Evolutionary conservation across 2,888 invertebrate genomes (phyloP).

Genomic region (Dione juno): DNA sequence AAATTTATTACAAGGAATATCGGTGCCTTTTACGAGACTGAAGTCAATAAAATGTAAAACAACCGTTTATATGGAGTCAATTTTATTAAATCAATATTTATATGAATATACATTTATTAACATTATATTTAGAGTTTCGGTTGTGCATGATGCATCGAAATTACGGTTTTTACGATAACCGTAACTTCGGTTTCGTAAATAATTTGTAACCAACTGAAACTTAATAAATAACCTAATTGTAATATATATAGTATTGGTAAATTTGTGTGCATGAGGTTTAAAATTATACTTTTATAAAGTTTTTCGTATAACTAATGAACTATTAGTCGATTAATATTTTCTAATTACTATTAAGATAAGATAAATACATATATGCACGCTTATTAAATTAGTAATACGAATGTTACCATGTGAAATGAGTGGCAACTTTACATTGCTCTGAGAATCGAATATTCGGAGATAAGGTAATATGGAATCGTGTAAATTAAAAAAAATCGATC

Average conservation of each 20-base stretch:
- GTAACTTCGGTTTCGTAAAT: neutral
- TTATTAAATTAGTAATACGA: slow-evolving; percentile 48
- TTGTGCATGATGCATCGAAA: slow-evolving; percentile 4
- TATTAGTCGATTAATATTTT: slow-evolving; percentile 35
- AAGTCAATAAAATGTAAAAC: slow-evolving; percentile 38
- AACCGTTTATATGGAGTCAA: slow-evolving; percentile 39
- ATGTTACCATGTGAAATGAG: slow-evolving; percentile 54
- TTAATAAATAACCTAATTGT: neutral
- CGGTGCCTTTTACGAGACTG: slow-evolving; percentile 77
- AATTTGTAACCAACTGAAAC: neutral
- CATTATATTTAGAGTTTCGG: slow-evolving; percentile 8
- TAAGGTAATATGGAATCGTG: slow-evolving; percentile 14
- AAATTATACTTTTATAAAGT: neutral
- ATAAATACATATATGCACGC: slow-evolving; percentile 47
- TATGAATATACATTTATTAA: slow-evolving; percentile 10
- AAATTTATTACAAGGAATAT: slow-evolving; percentile 53
- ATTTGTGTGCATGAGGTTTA: neutral
- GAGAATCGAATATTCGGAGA: slow-evolving; percentile 49
- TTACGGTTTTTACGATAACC: neutral
- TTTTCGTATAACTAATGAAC: neutral
- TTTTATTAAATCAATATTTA: slow-evolving; percentile 33
- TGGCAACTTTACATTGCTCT: slow-evolving; percentile 55
- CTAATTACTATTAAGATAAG: slow-evolving; percentile 35
- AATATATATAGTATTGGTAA: neutral
- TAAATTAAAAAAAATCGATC: neutral